phyloP scores from a whole-genome alignment of 2,797 vertebrate species.

The Argentina silus region DNA sequence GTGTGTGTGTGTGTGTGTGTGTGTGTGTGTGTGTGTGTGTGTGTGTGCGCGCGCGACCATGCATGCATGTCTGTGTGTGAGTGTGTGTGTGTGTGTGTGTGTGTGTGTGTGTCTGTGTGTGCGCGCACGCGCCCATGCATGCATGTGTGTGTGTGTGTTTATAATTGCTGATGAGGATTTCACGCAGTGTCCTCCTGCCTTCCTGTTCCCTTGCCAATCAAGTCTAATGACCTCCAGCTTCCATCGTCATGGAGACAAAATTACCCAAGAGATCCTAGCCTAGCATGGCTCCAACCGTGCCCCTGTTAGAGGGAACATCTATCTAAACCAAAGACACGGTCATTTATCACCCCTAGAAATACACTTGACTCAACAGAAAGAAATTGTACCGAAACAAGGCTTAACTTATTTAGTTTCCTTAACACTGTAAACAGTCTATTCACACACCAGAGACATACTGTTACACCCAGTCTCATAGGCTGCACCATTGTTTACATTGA shows the following conservation, averaged over 20 bases:
- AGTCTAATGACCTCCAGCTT: neutral
- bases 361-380: neutral
- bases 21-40: neutral
- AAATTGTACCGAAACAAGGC: neutral
- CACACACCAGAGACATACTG: no score
- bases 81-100: neutral
- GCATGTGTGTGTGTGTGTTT: neutral
- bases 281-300: neutral
- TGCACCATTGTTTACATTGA: no score
- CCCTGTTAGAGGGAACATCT: neutral
- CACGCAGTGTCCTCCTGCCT: neutral
- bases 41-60: neutral
- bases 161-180: slow-evolving; percentile 10
- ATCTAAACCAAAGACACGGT: neutral
- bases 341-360: neutral
- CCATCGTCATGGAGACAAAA: slow-evolving; percentile 28
- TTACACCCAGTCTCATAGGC: no score
- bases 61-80: neutral
- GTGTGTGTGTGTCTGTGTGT: neutral
- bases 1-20: neutral
- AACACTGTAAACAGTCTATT: neutral
- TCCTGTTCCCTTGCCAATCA: slow-evolving; percentile 11
- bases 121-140: neutral
- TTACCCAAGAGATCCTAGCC: slow-evolving; percentile 28
- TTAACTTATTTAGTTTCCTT: neutral